phyloP scores from a whole-genome alignment of 2,797 vertebrate genomes.

The Argyrosomus regius region DNA sequence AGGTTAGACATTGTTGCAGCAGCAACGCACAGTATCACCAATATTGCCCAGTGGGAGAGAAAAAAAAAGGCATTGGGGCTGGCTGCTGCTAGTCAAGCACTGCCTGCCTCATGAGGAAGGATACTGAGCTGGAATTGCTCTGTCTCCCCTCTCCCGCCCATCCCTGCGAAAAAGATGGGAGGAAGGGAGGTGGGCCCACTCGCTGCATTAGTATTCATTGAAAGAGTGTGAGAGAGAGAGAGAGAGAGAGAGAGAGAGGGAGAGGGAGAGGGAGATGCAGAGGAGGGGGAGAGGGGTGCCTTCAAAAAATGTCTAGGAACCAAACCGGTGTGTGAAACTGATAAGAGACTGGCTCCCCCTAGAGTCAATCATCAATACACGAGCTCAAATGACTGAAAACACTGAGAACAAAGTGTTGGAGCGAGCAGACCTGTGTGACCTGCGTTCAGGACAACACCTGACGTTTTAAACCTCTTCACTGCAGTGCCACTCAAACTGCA shows the following conservation, averaged over 20 bases:
- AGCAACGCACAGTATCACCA: constrained; percentile 65
- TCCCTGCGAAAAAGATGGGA: constrained; percentile 78
- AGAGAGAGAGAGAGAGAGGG: constrained; percentile 49
- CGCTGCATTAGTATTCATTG: constrained; percentile 87
- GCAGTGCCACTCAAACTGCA: background rate
- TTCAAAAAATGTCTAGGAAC: constrained; percentile 82
- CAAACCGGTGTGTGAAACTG: constrained; percentile 65
- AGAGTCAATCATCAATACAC: constrained; percentile 70
- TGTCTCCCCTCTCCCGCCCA: constrained; percentile 82
- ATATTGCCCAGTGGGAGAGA: constrained; percentile 67
- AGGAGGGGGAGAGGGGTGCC: constrained; percentile 53
- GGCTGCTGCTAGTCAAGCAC: constrained; percentile 81
- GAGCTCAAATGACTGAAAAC: constrained; percentile 35
- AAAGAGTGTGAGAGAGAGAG: constrained; percentile 71
- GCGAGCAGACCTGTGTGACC: constrained; percentile 9
- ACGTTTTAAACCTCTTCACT: background rate
- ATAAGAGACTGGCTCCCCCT: constrained; percentile 83
- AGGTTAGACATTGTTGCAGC: constrained; percentile 84
- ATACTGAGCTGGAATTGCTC: constrained; percentile 81
- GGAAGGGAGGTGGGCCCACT: constrained; percentile 82
- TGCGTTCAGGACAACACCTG: constrained; percentile 2
- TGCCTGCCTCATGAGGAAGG: constrained; percentile 82
- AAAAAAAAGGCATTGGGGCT: constrained; percentile 76
- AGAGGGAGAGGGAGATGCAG: constrained; percentile 25
- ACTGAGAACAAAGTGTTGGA: background rate